Conservation (phyloP, 1,140 invertebrate species). For the Euborellia annulipes region DNA sequence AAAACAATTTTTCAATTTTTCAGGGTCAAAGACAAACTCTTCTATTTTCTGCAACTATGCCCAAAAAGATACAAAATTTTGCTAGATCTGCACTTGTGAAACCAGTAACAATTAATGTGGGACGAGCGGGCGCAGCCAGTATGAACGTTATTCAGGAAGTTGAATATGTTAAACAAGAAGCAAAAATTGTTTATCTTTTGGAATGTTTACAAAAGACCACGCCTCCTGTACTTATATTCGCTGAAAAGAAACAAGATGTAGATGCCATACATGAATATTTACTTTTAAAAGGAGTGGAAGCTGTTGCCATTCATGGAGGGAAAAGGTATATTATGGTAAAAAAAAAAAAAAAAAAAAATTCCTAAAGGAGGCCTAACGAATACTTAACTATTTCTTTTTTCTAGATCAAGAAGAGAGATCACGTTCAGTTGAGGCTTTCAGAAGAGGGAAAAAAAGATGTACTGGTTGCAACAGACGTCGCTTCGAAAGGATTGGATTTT, state of each 20-base stretch:
- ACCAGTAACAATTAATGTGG: constrained; percentile 98
- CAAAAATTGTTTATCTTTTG: constrained; percentile 87
- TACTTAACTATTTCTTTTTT: no score
- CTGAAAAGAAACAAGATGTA: constrained; percentile 98
- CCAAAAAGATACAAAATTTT: constrained; percentile 99
- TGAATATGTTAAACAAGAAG: constrained; percentile 96
- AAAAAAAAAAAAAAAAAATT: no score
- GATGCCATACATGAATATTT: constrained; percentile 98
- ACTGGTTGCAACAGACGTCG: constrained; percentile 95
- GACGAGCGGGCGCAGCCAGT: constrained; percentile 92
- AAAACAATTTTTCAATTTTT: no score
- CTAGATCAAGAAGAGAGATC: constrained; percentile 95
- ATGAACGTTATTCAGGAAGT: constrained; percentile 94
- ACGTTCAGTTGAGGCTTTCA: constrained; percentile 85
- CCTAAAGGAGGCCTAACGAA: no score
- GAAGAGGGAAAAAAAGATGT: constrained; percentile 78
- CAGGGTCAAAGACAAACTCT: constrained; percentile 91
- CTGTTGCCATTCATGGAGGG: constrained; percentile 95
- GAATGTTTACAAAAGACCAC: constrained; percentile 91
- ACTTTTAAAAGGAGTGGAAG: constrained; percentile 90
- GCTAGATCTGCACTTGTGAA: constrained; percentile 90
- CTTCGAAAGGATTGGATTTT: constrained; percentile 96
- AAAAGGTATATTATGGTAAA: no score
- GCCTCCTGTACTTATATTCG: constrained; percentile 95
- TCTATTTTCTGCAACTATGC: constrained; percentile 98